These are phyloP conservation scores for Pachycephus smyrnensis DNA, from an alignment of 2,888 invertebrate species.

Conservation along the genomic window DNA sequence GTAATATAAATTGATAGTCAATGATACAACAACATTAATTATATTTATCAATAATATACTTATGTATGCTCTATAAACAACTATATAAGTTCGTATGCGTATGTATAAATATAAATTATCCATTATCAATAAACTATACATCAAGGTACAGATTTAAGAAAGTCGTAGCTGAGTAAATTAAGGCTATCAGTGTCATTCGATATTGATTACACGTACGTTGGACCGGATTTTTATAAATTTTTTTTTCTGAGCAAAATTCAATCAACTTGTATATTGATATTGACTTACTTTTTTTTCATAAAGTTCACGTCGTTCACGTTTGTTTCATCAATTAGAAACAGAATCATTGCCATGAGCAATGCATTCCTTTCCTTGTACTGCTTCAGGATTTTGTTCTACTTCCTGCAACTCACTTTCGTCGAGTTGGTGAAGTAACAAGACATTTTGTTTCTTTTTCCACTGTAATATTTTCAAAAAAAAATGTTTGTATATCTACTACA, in stretches of 20 bases:
- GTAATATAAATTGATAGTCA: background rate
- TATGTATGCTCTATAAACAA: conserved; percentile 29
- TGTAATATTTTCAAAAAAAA: conserved; percentile 23
- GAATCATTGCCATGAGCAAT: conserved; percentile 48
- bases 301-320: background rate
- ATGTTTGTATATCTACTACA: background rate
- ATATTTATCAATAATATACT: conserved; percentile 29
- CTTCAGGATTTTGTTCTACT: conserved; percentile 26
- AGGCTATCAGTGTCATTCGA: background rate
- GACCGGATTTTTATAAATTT: background rate
- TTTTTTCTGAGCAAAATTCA: background rate
- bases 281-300: background rate
- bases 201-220: background rate
- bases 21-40: conserved; percentile 22
- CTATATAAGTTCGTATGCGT: conserved; percentile 13
- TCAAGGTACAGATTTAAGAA: background rate
- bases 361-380: conserved; percentile 34
- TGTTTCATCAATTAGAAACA: conserved; percentile 22
- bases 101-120: conserved; percentile 11
- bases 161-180: background rate
- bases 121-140: background rate
- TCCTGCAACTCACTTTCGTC: conserved; percentile 41
- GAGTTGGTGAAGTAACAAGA: conserved; percentile 19
- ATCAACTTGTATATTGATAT: background rate
- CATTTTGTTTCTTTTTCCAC: conserved; percentile 15